Evolutionary conservation across 2,113 vertebrate genomes (phyloP), one percentile per base, ranked within the genome.

Genomic region (Marmota flaviventris): DNA sequence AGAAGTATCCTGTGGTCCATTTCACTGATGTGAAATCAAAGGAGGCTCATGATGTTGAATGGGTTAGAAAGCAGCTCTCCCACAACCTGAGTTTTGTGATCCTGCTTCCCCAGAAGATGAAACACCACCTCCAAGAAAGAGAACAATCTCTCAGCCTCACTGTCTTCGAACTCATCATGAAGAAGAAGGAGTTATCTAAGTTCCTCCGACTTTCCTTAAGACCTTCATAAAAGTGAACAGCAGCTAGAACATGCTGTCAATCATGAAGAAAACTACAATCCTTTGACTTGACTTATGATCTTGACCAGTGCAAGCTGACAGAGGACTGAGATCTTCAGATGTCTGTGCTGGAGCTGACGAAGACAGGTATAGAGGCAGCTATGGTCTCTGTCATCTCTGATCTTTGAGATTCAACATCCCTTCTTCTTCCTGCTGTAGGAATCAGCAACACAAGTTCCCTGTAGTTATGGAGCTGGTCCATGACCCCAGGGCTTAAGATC

Each of bases 401-500:
- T 98, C 67, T 97, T 98, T 4, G 98, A 98, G 0, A 98, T 98
- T 4, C 95, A 97, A 69, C 98, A 98, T 73, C 98, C 98, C 37
- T 99, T 98, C 98, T 65, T 98, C 76, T 98, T 98, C 13, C 18
- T 98, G 48, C 90, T 99, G 67, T 98, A 98, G 98, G 58, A 88
- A 98, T 82, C 51, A 98, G 4, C 1, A 56, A 0, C 7, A 92
- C 2, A 7, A 10, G 0, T 24, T 97, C 29, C 97, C 98, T 1
- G 22, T 98, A 93, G 98, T 98, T 97, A 98, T 98, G 98, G 98
- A 98, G 2, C 98, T 98, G 4, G 77, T 98, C 32, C 97, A 96
- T 9, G 93, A 98, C 51, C 98, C 73, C 65, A 61, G 48, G 39
- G 5, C 61, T 69, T 98, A 81, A 98, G 65, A 53, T 29, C 42